Percentiles rank a stretch among this genome's conserved stretches.
These are phyloP conservation scores for Bombus confusus DNA, from an alignment of 1,140 invertebrate species.

Conservation along the genomic window DNA sequence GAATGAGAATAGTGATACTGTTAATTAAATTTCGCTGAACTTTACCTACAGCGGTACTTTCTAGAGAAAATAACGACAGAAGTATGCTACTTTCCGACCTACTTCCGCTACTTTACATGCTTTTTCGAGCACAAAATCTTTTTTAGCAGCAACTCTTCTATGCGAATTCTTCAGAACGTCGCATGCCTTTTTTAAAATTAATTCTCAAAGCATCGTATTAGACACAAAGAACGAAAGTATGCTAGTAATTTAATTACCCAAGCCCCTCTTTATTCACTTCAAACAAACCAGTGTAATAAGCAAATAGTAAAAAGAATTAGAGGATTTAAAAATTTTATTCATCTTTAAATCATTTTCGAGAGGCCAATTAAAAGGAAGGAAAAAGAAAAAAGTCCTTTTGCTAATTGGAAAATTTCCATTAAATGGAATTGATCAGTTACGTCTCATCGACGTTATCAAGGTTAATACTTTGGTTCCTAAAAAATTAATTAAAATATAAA, in stretches of 20 bases:
- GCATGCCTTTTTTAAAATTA: not conserved
- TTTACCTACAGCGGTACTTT: not conserved
- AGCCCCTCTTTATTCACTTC: not conserved
- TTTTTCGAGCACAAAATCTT: slow-evolving; percentile 8
- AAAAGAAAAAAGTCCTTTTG: not conserved
- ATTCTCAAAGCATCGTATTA: not conserved
- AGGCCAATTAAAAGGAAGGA: not conserved
- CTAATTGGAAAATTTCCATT: not conserved
- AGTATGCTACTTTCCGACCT: not conserved
- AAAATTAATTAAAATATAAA: too few species aligned
- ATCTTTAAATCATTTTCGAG: too few species aligned
- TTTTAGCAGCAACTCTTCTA: not conserved
- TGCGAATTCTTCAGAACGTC: not conserved
- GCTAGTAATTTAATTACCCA: not conserved
- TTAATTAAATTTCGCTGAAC: slow-evolving; percentile 8
- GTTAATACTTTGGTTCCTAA: too few species aligned
- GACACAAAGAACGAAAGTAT: not conserved
- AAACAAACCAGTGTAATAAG: not conserved
- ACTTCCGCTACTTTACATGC: not conserved
- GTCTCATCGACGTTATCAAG: too few species aligned
- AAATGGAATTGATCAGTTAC: too few species aligned
- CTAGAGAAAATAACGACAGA: not conserved
- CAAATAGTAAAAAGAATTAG: too few species aligned
- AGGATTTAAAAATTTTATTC: too few species aligned
- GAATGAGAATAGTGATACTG: not conserved